Evolutionary conservation across 2,113 vertebrate genomes (phyloP).

Genomic region (Urocynchramus pylzowi): DNA sequence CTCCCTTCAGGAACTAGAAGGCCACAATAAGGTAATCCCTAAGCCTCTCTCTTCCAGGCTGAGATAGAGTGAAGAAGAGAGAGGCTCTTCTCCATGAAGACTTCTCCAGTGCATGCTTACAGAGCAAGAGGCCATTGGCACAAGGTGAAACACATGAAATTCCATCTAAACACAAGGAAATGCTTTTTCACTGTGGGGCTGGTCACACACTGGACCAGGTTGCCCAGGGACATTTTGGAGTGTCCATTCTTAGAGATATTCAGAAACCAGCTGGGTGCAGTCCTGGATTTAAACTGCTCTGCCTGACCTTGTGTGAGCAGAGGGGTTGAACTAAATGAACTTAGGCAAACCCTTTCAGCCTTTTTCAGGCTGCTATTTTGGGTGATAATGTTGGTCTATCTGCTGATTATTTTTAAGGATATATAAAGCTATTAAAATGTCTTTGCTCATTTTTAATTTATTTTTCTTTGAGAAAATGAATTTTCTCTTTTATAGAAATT

Average conservation of each 20-base stretch:
- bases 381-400: not conserved
- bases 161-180: not conserved
- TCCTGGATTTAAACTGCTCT: not conserved
- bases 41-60: not conserved
- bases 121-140: not conserved
- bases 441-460: not conserved
- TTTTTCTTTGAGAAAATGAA: not conserved
- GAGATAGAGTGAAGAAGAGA: not conserved
- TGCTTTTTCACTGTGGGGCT: not conserved
- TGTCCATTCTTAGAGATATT: not conserved
- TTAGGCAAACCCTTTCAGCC: not conserved
- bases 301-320: not conserved
- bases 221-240: not conserved
- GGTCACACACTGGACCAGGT: not conserved
- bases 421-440: not conserved
- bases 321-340: not conserved
- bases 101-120: not conserved
- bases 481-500: not conserved
- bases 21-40: not conserved
- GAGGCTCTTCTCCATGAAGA: rapidly evolving
- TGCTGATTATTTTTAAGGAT: not conserved
- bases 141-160: not conserved
- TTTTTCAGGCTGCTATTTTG: not conserved
- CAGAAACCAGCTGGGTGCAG: not conserved
- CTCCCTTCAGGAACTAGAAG: not conserved